Percentiles rank a stretch among this genome's conserved stretches.
phyloP scores from a whole-genome alignment of 2,797 vertebrate species.

The Spizella passerina region DNA sequence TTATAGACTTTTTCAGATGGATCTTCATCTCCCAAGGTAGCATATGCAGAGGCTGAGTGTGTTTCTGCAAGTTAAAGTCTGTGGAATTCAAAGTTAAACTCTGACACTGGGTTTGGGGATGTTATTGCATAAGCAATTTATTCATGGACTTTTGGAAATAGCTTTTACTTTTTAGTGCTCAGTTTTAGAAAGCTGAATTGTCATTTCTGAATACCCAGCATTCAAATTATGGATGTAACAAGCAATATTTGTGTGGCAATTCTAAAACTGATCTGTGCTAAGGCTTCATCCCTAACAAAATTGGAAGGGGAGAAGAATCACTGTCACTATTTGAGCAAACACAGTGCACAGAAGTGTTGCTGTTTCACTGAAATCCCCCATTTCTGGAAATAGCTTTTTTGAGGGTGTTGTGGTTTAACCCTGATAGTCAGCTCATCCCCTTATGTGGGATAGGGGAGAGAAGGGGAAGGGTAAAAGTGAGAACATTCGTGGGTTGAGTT shows the following conservation, averaged over 20 bases:
- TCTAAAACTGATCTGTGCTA: not conserved
- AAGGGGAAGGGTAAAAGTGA: not conserved
- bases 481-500: not conserved
- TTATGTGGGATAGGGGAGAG: not conserved
- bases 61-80: not conserved
- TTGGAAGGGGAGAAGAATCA: not conserved
- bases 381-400: not conserved
- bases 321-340: not conserved
- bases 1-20: constrained; percentile 40
- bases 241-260: not conserved
- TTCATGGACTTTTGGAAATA: not conserved
- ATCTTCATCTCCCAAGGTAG: constrained; percentile 37
- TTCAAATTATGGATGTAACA: not conserved
- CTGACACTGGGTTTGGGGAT: not conserved
- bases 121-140: not conserved
- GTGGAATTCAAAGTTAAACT: not conserved
- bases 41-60: not conserved
- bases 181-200: not conserved
- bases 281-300: not conserved
- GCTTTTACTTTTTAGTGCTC: not conserved
- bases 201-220: not conserved
- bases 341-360: not conserved
- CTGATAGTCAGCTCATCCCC: not conserved
- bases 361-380: not conserved
- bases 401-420: not conserved